Percentiles rank a stretch among this genome's conserved stretches.
Conservation (phyloP, 2,113 vertebrate species). For the Petaurus breviceps region DNA sequence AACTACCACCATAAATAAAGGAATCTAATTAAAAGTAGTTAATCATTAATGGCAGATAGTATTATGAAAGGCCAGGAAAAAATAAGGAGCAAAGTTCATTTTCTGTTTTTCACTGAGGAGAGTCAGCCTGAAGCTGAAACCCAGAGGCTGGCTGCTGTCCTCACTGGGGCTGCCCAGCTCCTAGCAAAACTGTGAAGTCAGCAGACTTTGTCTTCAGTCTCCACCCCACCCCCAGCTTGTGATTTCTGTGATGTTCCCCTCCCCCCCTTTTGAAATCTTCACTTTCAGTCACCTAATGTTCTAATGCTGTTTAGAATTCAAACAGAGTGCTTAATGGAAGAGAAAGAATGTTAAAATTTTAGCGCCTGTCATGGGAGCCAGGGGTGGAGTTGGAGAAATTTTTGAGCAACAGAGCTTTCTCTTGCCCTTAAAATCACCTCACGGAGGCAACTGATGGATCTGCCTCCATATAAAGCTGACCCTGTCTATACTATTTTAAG, state of each 20-base stretch:
- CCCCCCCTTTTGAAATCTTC: not conserved
- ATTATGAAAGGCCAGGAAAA: not conserved
- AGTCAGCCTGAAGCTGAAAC: not conserved
- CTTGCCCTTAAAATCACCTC: not conserved
- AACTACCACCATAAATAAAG: constrained; percentile 27
- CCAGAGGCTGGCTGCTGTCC: not conserved
- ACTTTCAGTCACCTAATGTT: not conserved
- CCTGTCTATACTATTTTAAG: not conserved
- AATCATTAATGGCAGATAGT: constrained; percentile 1
- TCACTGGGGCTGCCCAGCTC: not conserved
- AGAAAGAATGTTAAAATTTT: not conserved
- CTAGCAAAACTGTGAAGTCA: not conserved
- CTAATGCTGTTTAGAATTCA: not conserved
- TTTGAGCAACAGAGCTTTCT: not conserved
- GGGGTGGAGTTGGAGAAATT: not conserved
- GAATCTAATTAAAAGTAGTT: constrained; percentile 19
- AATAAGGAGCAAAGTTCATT: constrained; percentile 11
- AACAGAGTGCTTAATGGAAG: not conserved
- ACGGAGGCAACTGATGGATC: not conserved
- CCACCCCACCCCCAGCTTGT: not conserved
- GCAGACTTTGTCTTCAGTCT: not conserved
- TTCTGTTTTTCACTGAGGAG: not conserved
- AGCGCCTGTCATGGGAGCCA: not conserved
- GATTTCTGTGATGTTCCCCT: not conserved
- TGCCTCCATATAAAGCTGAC: not conserved